A percentile compares a stretch with the other conserved stretches of the same genome.
These are phyloP conservation scores for Columba janthina DNA, from an alignment of 2,113 vertebrate genomes.

Conservation along the genomic window DNA sequence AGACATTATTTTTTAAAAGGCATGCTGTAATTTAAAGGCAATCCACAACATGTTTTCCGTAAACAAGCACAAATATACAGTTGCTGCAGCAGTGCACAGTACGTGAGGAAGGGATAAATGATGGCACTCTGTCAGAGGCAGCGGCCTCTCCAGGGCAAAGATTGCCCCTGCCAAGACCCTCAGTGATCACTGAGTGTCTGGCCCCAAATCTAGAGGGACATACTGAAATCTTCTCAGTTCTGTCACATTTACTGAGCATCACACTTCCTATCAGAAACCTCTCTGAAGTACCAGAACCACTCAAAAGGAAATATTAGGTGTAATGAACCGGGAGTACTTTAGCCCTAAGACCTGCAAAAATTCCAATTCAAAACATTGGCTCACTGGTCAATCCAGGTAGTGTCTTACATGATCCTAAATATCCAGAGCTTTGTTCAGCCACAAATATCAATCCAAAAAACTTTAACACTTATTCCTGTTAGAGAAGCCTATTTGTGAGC, in stretches of 20 bases:
- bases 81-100: rapidly evolving
- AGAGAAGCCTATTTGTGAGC: not conserved
- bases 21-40: not conserved
- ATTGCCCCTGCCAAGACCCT: not conserved
- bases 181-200: not conserved
- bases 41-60: not conserved
- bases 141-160: not conserved
- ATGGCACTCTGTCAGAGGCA: not conserved
- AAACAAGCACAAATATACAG: not conserved
- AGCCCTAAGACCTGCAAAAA: not conserved
- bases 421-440: not conserved
- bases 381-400: not conserved
- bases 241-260: not conserved
- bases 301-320: not conserved
- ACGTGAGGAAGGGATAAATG: not conserved
- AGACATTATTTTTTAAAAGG: not conserved
- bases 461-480: not conserved
- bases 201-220: not conserved
- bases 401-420: not conserved
- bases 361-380: not conserved
- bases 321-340: not conserved
- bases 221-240: not conserved
- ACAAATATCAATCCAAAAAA: not conserved
- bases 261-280: not conserved
- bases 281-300: not conserved